phyloP scores from a whole-genome alignment of 2,113 vertebrate genomes.

The Dromaius novaehollandiae region DNA sequence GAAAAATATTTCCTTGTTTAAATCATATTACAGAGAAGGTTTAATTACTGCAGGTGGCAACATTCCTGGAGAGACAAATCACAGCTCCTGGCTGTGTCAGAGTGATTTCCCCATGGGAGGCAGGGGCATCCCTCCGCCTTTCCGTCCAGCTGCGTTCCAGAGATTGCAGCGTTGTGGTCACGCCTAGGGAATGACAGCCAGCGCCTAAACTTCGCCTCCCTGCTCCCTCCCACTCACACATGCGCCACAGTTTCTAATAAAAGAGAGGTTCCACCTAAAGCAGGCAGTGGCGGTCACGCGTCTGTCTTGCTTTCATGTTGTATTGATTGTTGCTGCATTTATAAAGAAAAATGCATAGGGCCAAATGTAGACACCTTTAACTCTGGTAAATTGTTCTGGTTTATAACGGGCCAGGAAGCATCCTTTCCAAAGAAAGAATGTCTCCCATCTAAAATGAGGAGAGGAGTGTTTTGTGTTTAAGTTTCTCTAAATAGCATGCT shows the following conservation, averaged over 20 bases:
- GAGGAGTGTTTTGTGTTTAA: background rate
- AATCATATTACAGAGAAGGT: background rate
- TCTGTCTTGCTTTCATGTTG: background rate
- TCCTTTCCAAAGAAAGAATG: background rate
- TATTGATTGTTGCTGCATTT: background rate
- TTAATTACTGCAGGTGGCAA: slow-evolving; percentile 54
- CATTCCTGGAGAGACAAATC: slow-evolving; percentile 38
- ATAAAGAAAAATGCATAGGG: background rate
- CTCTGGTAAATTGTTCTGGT: background rate
- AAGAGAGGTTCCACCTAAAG: background rate
- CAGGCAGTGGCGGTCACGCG: background rate
- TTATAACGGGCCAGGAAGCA: background rate
- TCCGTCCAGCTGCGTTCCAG: background rate
- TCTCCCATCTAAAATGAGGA: background rate
- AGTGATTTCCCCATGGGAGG: background rate
- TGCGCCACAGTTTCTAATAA: background rate
- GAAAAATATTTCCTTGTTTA: background rate
- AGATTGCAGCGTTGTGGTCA: slow-evolving; percentile 3
- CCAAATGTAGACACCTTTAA: background rate
- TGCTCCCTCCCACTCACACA: background rate
- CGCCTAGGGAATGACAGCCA: background rate
- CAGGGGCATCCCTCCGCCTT: background rate
- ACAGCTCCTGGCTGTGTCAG: background rate
- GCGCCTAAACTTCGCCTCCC: background rate
- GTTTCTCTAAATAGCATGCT: background rate